phyloP scores from a whole-genome alignment of 2,888 invertebrate genomes.

The Neoscelio sp. region DNA sequence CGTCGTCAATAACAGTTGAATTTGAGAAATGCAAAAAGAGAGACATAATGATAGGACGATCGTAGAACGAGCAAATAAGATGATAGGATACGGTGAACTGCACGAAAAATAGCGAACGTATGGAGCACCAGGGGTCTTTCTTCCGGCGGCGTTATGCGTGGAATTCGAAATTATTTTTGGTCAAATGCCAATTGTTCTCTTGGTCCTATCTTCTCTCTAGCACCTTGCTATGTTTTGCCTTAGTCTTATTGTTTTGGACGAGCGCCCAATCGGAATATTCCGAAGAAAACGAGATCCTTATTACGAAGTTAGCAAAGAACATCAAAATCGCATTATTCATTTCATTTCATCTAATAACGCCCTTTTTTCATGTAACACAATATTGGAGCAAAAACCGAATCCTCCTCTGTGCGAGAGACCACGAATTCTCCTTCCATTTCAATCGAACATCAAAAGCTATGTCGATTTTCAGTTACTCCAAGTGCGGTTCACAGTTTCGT shows the following conservation, averaged over 20 bases:
- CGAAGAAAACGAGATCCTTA: constrained; percentile 35
- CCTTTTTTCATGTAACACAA: too few species aligned
- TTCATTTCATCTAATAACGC: neutral
- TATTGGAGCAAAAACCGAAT: too few species aligned
- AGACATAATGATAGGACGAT: constrained; percentile 27
- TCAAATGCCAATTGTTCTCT: constrained; percentile 55
- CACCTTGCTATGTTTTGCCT: constrained; percentile 34
- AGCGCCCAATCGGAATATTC: constrained; percentile 46
- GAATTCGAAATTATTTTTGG: constrained; percentile 65
- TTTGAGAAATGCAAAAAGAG: constrained; percentile 23
- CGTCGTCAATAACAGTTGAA: constrained; percentile 20
- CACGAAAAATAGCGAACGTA: constrained; percentile 45
- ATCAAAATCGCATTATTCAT: constrained; percentile 23
- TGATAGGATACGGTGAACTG: constrained; percentile 48
- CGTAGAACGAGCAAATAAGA: constrained; percentile 46
- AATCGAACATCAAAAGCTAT: constrained; percentile 29
- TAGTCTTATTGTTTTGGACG: constrained; percentile 39
- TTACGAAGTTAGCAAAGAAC: constrained; percentile 12
- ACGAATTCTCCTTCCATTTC: neutral
- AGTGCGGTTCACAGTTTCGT: constrained; percentile 1
- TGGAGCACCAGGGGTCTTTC: constrained; percentile 51
- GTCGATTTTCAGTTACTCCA: constrained; percentile 2
- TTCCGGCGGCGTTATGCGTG: constrained; percentile 46
- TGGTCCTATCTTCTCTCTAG: constrained; percentile 25
- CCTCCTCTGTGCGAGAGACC: too few species aligned